A percentile compares a stretch with the other conserved stretches of the same genome.
Evolutionary conservation across 2,113 vertebrate species (phyloP).

Genomic region (Acrocephalus arundinaceus): DNA sequence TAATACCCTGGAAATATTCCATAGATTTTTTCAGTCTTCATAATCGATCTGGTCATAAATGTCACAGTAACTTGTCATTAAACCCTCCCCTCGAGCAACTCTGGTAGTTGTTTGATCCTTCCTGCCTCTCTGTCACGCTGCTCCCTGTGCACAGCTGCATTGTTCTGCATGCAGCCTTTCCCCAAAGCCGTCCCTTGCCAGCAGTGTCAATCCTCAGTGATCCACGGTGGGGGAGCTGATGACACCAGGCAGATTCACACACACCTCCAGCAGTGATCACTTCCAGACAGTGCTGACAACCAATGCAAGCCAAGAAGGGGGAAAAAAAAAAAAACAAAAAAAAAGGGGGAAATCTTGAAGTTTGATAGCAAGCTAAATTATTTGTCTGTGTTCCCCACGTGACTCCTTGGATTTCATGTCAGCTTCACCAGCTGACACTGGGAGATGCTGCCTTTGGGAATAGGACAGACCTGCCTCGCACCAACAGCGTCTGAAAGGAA

Average conservation of each 20-base stretch:
- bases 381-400: neutral
- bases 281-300: neutral
- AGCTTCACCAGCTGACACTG: neutral
- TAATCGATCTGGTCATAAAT: conserved; percentile 51
- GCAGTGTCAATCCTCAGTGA: neutral
- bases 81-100: conserved; percentile 30
- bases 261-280: neutral
- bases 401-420: neutral
- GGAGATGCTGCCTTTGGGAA: neutral
- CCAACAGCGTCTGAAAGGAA: neutral
- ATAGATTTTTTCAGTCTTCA: conserved; percentile 36
- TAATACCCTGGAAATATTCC: neutral
- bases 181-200: neutral
- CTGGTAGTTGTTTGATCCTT: neutral
- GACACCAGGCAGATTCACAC: neutral
- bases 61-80: conserved; percentile 49
- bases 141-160: neutral
- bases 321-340: neutral
- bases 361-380: neutral
- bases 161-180: neutral
- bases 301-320: neutral
- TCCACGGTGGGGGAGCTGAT: accelerated
- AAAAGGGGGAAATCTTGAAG: neutral
- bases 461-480: neutral
- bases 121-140: neutral